phyloP scores from a whole-genome alignment of 2,888 invertebrate species.

The Coremacera marginata region DNA sequence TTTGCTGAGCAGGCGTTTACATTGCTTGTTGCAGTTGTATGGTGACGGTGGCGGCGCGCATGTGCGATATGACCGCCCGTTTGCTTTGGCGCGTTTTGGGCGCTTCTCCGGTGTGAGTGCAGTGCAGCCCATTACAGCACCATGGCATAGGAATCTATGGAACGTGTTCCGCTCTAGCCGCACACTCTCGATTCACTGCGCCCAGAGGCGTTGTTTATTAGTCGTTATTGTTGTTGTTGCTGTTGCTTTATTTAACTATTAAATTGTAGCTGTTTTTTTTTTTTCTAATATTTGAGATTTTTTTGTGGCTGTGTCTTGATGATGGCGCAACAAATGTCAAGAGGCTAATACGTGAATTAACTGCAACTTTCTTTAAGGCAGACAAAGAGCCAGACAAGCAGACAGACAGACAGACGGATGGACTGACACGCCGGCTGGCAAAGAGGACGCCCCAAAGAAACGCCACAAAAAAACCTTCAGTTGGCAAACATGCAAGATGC shows the following conservation, averaged over 20 bases:
- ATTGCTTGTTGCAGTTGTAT: not conserved
- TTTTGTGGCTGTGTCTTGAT: constrained; percentile 41
- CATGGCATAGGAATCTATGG: constrained; percentile 35
- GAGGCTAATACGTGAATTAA: constrained; percentile 67
- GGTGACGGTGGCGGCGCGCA: not conserved
- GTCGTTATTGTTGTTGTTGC: constrained; percentile 20
- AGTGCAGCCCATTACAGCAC: constrained; percentile 15
- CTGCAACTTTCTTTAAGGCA: constrained; percentile 59
- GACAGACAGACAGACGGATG: not conserved
- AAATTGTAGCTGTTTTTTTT: constrained; percentile 52
- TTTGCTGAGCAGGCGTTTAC: not conserved
- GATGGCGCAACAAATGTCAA: constrained; percentile 62
- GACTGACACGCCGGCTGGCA: not conserved
- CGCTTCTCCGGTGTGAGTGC: not conserved
- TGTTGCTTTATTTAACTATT: constrained; percentile 40
- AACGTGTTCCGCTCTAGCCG: constrained; percentile 36
- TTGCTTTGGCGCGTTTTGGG: not conserved
- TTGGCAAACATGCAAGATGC: not conserved
- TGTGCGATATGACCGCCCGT: constrained; percentile 2
- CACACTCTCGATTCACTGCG: constrained; percentile 5
- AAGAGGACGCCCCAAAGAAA: not conserved
- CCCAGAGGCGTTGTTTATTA: constrained; percentile 27
- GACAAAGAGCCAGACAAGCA: not conserved
- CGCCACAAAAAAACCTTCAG: constrained; percentile 2
- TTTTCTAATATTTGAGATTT: constrained; percentile 24